These are phyloP conservation scores for Discoglossus pictus DNA, from an alignment of 2,797 vertebrate genomes.

Conservation along the genomic window DNA sequence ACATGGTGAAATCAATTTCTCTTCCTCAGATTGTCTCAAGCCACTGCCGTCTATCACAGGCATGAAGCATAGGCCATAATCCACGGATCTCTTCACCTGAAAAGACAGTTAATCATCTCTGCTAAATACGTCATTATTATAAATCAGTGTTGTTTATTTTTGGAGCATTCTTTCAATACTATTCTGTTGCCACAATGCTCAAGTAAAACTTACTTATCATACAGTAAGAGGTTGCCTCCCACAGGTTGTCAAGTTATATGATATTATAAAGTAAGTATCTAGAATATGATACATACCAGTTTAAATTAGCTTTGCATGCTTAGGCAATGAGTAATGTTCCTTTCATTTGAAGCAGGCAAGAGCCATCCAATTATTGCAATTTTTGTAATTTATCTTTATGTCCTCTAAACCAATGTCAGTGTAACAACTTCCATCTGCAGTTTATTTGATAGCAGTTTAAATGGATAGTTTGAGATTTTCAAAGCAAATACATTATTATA, in stretches of 20 bases:
- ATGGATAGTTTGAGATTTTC: too few species aligned
- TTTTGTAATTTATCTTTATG: too few species aligned
- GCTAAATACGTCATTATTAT: conserved; percentile 30
- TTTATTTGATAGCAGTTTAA: too few species aligned
- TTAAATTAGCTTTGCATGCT: too few species aligned
- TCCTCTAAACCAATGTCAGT: too few species aligned
- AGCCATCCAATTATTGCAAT: too few species aligned
- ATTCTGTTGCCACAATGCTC: neutral
- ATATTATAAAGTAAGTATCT: too few species aligned
- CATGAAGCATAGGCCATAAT: conserved; percentile 30
- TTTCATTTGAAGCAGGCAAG: too few species aligned
- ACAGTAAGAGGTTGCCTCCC: conserved; percentile 23
- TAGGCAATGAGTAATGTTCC: too few species aligned
- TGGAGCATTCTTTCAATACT: conserved; percentile 1
- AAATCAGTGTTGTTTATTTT: conserved; percentile 29
- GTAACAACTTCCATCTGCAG: too few species aligned
- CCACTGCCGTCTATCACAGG: conserved; percentile 26
- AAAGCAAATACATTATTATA: too few species aligned
- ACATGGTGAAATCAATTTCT: conserved; percentile 50
- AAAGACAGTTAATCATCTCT: conserved; percentile 32
- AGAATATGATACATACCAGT: too few species aligned
- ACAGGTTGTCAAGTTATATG: conserved; percentile 12
- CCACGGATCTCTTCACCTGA: conserved; percentile 12
- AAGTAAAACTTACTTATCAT: neutral
- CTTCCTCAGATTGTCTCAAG: conserved; percentile 28